A percentile compares a stretch with the other conserved stretches of the same genome.
phyloP scores from a whole-genome alignment of 2,113 vertebrate genomes.

The Parotia lawesii region DNA sequence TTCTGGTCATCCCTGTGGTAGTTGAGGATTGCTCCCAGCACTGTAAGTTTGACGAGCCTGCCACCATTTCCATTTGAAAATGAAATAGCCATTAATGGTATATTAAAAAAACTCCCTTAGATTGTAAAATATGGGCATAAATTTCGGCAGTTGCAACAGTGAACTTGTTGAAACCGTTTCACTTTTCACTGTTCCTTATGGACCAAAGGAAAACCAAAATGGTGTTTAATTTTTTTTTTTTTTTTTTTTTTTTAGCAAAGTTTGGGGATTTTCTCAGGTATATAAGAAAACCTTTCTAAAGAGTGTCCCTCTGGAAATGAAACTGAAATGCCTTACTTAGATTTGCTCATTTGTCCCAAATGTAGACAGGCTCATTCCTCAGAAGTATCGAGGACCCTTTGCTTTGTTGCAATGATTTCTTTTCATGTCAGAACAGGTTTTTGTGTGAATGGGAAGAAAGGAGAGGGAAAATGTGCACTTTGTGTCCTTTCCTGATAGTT shows the following conservation, averaged over 20 bases:
- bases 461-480: background rate
- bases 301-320: background rate
- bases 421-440: background rate
- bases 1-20: background rate
- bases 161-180: background rate
- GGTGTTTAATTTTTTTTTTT: too few relatives aligned
- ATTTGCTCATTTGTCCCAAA: background rate
- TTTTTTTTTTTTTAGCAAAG: background rate
- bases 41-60: background rate
- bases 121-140: background rate
- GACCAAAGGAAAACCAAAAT: background rate
- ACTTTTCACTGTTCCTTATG: background rate
- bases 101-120: background rate
- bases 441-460: background rate
- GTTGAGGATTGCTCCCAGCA: background rate
- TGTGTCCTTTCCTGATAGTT: background rate
- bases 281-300: background rate
- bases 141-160: background rate
- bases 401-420: background rate
- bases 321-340: background rate
- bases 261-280: too few relatives aligned
- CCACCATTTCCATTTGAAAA: background rate
- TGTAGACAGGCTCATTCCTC: background rate
- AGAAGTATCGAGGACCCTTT: background rate
- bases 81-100: background rate